Conservation (phyloP, 2,797 vertebrate species). For the Buceros bicornis region DNA sequence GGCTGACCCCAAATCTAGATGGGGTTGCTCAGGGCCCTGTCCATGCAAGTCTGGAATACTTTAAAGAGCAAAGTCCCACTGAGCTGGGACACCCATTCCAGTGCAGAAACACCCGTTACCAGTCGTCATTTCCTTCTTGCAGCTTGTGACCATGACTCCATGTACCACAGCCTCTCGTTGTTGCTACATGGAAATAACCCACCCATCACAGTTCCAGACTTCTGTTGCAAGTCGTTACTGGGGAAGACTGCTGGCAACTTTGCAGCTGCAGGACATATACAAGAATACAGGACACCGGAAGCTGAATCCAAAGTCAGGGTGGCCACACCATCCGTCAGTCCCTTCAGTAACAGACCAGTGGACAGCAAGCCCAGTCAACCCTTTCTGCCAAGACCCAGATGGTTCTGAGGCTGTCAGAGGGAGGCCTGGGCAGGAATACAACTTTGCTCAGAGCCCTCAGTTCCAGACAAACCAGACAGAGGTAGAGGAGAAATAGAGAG, state of each 20-base stretch:
- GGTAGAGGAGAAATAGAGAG: not conserved
- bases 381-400: not conserved
- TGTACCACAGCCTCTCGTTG: accelerated
- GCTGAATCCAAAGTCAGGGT: not conserved
- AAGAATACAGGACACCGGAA: not conserved
- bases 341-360: not conserved
- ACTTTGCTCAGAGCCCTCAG: not conserved
- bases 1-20: not conserved
- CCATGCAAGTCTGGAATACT: not conserved
- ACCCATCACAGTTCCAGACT: not conserved
- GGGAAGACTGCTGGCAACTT: not conserved
- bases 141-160: not conserved
- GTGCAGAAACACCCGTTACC: not conserved
- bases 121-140: not conserved
- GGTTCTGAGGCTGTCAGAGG: not conserved
- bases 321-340: not conserved
- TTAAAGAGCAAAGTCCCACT: not conserved
- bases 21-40: not conserved
- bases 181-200: not conserved
- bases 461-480: not conserved
- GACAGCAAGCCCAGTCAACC: not conserved
- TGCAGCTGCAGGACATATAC: not conserved
- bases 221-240: not conserved
- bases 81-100: not conserved
- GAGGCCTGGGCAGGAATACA: not conserved